Conservation (phyloP, 2,797 vertebrate species). For the Ceyx erithaca region DNA sequence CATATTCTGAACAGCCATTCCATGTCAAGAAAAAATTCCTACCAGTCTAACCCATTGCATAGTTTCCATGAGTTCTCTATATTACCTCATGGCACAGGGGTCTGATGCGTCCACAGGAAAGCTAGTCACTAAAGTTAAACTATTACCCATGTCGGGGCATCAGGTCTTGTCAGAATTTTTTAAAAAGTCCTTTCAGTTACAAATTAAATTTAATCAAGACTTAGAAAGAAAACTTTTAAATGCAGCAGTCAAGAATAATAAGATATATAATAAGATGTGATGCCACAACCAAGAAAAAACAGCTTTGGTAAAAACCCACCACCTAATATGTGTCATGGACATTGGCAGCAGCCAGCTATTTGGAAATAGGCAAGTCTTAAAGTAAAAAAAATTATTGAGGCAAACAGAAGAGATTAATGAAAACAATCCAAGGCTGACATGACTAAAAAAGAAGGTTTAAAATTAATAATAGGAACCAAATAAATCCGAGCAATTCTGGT, state of each 20-base stretch:
- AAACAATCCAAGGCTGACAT: not conserved
- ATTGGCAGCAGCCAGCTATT: not conserved
- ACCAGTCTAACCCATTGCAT: not conserved
- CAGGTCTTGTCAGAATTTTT: not conserved
- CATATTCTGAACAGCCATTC: not conserved
- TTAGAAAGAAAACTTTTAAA: not conserved
- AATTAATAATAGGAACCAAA: not conserved
- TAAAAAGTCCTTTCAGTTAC: not conserved
- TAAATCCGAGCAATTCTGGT: not conserved
- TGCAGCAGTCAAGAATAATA: not conserved
- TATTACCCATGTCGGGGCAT: not conserved
- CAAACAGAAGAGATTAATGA: not conserved
- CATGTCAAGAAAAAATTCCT: not conserved
- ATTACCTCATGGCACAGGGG: not conserved
- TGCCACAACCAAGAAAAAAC: not conserved
- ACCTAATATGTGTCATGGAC: not conserved
- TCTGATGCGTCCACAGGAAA: not conserved
- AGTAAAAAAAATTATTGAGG: conserved; percentile 4
- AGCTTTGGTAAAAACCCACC: not conserved
- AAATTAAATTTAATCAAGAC: not conserved
- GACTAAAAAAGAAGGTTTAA: not conserved
- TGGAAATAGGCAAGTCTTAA: not conserved
- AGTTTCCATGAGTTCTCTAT: not conserved
- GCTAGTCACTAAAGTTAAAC: not conserved
- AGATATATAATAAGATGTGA: not conserved